Evolutionary conservation across 1,140 invertebrate genomes (phyloP), one percentile per base, ranked within the genome.

Genomic region (Scylla paramamosain): DNA sequence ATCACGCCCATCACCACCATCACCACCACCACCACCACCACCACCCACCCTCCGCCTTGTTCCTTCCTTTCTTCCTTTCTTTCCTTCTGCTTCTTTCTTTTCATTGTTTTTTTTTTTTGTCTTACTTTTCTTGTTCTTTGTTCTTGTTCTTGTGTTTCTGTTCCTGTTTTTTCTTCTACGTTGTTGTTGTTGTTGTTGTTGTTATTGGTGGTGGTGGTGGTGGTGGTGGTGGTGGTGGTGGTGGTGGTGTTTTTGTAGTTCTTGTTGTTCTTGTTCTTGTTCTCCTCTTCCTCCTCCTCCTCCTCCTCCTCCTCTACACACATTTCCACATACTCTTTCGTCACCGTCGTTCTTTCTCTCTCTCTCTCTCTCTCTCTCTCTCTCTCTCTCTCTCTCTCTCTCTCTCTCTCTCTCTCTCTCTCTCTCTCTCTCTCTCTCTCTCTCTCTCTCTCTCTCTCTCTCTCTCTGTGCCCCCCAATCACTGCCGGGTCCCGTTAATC

Each of bases 371-470:
- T 90, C 88, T 90, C 88, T 32, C 14, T 45, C 16, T 32, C 4
- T 45, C 88, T 90, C 88, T 32, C 88, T 90, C 20, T 45, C 52
- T 8, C 10, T 20, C 16, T 8, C 10, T 59, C 52, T 4, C 52
- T 59, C 14, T 16, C 84, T 28, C 84, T 39, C 28, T 32, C n/a
- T 7, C 10, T 59, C 52, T 59, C 52, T 10, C 31, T 10, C 31
- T 39, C 84, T 87, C 84, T 87, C 84, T 87, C 90, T 59, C 45
- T 52, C 90, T 91, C 90, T 16, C 90, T 91, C 90, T 91, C 90
- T 46, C 12, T 39, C 52, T 59, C 52, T 20, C 52, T 20, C 52
- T 59, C 39, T 90, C 88, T 90, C 88, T 45, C 39, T 46, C 88
- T 20, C 45, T 48, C 32, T 89, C 87, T 89, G 2, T 90, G 39